Evolutionary conservation across 37 sponge, comb jelly and placozoan species (phyloP).

Genomic region (Oopsacas minuta): DNA sequence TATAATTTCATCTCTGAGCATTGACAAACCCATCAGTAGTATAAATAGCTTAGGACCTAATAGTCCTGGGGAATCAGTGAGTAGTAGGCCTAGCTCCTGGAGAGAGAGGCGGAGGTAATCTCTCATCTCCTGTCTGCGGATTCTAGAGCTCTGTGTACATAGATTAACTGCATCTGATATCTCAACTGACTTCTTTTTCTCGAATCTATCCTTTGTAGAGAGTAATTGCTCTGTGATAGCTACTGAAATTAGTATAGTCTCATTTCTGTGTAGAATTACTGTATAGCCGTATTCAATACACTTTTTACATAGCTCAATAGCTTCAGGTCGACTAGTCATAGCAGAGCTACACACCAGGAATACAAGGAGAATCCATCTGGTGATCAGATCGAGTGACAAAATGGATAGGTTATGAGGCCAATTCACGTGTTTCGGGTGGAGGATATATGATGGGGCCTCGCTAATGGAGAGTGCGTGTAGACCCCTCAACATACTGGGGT

Average conservation of each 20-base stretch:
- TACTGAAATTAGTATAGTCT: background rate
- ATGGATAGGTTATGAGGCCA: constrained; percentile 51
- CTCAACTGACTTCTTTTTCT: background rate
- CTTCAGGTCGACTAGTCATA: background rate
- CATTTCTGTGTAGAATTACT: background rate
- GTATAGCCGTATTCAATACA: constrained; percentile 4
- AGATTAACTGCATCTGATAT: background rate
- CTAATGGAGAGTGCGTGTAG: constrained; percentile 41
- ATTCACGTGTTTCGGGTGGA: constrained; percentile 48
- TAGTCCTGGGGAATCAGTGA: constrained; percentile 73
- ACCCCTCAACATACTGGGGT: background rate
- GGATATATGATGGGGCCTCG: constrained; percentile 39
- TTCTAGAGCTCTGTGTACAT: background rate
- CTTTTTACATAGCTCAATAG: background rate
- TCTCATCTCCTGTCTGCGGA: constrained; percentile 37
- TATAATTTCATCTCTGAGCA: constrained; percentile 69
- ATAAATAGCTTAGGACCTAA: constrained; percentile 73
- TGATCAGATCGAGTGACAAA: constrained; percentile 60
- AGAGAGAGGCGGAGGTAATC: constrained; percentile 56
- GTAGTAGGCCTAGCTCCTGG: constrained; percentile 44
- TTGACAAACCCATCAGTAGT: constrained; percentile 43
- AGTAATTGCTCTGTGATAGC: background rate
- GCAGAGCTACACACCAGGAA: background rate
- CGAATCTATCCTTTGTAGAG: background rate
- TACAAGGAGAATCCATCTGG: constrained; percentile 58